Evolutionary conservation across 2,113 vertebrate species (phyloP).

Genomic region (Chelonoidis abingdonii): DNA sequence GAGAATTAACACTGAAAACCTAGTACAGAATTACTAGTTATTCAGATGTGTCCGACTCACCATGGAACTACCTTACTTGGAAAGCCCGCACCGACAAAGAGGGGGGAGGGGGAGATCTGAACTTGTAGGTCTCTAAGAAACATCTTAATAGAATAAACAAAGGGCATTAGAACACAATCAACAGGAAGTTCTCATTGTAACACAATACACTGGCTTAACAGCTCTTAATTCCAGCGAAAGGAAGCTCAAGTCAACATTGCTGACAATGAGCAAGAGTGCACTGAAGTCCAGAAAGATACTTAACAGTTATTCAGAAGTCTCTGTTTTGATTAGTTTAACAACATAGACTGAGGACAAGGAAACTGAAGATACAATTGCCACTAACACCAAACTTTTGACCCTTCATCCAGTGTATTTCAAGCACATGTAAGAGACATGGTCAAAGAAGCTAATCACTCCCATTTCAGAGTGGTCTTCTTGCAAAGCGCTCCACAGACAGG

Average conservation of each 20-base stretch:
- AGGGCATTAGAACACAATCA: conserved; percentile 75
- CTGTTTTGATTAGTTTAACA: not conserved
- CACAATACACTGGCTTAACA: conserved; percentile 68
- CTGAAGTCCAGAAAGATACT: conserved; percentile 4
- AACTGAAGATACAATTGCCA: not conserved
- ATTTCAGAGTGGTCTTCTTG: not conserved
- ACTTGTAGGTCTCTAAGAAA: conserved; percentile 68
- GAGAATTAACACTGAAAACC: not conserved
- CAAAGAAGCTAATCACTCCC: not conserved
- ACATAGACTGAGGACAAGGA: not conserved
- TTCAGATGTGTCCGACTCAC: conserved; percentile 37
- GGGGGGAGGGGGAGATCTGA: not conserved
- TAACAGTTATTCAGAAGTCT: not conserved
- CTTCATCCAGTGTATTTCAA: not conserved
- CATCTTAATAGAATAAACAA: conserved; percentile 77
- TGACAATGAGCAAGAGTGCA: conserved; percentile 27
- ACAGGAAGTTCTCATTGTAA: conserved; percentile 74
- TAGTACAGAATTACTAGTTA: not conserved
- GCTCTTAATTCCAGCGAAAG: conserved; percentile 62
- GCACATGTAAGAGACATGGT: not conserved
- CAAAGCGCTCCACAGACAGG: not conserved
- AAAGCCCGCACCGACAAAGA: not conserved
- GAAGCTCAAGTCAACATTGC: conserved; percentile 58
- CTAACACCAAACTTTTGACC: not conserved
- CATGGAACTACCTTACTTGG: not conserved